Conservation (phyloP, 2,888 invertebrate species). For the Chalcis sispes region DNA sequence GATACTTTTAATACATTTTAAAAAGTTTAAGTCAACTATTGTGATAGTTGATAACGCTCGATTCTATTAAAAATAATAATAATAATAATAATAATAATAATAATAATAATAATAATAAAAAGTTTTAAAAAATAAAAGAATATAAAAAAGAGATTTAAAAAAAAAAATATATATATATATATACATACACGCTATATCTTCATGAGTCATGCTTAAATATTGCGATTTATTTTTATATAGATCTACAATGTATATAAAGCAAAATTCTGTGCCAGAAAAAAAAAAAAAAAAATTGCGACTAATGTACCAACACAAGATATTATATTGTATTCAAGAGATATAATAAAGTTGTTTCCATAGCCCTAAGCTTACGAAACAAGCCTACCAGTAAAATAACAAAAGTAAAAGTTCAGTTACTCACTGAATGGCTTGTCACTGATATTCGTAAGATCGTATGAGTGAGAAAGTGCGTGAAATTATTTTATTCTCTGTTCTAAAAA, state of each 20-base stretch:
- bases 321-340: constrained; percentile 60
- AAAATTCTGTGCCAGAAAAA: constrained; percentile 72
- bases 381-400: constrained; percentile 27
- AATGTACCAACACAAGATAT: constrained; percentile 45
- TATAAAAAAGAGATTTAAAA: constrained; percentile 31
- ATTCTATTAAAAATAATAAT: constrained; percentile 36
- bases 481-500: constrained; percentile 50
- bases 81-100: too few species aligned
- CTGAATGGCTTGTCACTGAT: constrained; percentile 47
- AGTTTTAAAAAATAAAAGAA: constrained; percentile 44
- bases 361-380: constrained; percentile 31
- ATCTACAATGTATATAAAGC: constrained; percentile 68
- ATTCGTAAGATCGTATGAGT: constrained; percentile 39
- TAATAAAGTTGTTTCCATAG: constrained; percentile 57
- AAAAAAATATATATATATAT: constrained; percentile 48
- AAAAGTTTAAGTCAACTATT: constrained; percentile 48
- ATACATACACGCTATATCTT: constrained; percentile 58
- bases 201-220: constrained; percentile 67
- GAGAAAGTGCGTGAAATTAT: constrained; percentile 42
- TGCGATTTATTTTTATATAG: constrained; percentile 75
- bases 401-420: constrained; percentile 52
- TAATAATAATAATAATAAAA: too few species aligned
- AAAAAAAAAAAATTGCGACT: constrained; percentile 59
- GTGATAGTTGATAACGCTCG: constrained; percentile 44
- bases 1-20: constrained; percentile 47